Conservation (phyloP, 1,140 invertebrate species). For the Pachyrhynchus sulphureomaculatus region DNA sequence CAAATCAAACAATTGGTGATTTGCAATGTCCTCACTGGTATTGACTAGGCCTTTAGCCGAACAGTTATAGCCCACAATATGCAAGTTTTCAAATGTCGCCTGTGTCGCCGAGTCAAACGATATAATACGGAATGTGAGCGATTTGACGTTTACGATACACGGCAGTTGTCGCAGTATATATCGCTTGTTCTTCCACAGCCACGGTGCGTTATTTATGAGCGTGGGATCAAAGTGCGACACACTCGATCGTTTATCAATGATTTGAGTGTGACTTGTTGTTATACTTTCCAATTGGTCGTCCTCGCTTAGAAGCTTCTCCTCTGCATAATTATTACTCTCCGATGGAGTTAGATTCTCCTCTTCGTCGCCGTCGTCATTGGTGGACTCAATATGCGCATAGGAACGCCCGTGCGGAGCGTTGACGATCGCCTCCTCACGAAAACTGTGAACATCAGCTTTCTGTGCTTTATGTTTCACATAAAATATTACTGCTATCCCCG, state of each 20-base stretch:
- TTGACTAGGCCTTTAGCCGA: neutral
- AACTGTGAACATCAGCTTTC: neutral
- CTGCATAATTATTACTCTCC: neutral
- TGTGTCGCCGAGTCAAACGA: neutral
- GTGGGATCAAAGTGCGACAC: neutral
- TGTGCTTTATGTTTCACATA: neutral
- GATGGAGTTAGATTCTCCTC: neutral
- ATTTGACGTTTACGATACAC: neutral
- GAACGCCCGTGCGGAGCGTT: neutral
- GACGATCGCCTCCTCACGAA: neutral
- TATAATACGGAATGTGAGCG: neutral
- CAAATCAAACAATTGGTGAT: neutral
- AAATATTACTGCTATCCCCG: neutral
- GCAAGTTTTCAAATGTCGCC: neutral
- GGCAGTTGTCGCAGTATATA: neutral
- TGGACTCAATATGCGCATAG: neutral
- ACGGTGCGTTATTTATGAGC: neutral
- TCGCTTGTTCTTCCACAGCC: neutral
- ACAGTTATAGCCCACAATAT: neutral
- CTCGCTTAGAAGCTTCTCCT: neutral
- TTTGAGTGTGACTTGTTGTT: neutral
- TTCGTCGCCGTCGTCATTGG: neutral
- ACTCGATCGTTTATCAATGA: neutral
- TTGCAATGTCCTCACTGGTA: neutral
- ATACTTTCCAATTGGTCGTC: neutral